These are phyloP conservation scores for Microcebus lehilahytsara DNA, from an alignment of 2,113 vertebrate species.

Conservation along the genomic window DNA sequence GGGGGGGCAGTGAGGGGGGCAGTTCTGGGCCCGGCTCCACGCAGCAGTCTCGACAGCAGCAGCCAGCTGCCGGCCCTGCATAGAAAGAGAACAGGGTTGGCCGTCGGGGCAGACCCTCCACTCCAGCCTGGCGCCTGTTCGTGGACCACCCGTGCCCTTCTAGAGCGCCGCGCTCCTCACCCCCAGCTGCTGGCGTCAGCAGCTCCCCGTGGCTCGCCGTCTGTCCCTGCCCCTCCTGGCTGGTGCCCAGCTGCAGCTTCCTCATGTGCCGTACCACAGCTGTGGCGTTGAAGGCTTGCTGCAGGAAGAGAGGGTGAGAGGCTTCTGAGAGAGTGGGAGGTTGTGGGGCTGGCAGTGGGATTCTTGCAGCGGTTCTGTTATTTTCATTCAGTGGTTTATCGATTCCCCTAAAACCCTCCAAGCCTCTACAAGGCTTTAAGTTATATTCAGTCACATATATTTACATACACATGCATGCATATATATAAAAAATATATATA, in stretches of 20 bases:
- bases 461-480: background rate
- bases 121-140: background rate
- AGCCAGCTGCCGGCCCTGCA: slow-evolving; percentile 55
- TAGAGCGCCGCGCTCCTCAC: slow-evolving; percentile 67
- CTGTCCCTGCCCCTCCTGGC: slow-evolving; percentile 88
- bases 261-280: slow-evolving; percentile 98
- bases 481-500: background rate
- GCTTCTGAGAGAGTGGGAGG: background rate
- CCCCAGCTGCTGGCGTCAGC: slow-evolving; percentile 83
- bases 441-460: background rate
- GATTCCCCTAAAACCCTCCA: background rate
- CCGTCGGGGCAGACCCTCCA: background rate
- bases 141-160: background rate
- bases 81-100: background rate
- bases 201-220: slow-evolving; percentile 83
- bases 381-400: background rate
- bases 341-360: background rate
- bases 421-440: background rate
- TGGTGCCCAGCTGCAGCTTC: slow-evolving; percentile 94
- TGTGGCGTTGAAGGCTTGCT: slow-evolving; percentile 99
- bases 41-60: slow-evolving; percentile 73
- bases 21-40: slow-evolving; percentile 42
- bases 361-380: background rate
- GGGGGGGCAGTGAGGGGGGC: slow-evolving; percentile 10
- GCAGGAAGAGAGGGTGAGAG: slow-evolving; percentile 28